phyloP scores from a whole-genome alignment of 2,113 vertebrate genomes.

The Gymnorhina tibicen region DNA sequence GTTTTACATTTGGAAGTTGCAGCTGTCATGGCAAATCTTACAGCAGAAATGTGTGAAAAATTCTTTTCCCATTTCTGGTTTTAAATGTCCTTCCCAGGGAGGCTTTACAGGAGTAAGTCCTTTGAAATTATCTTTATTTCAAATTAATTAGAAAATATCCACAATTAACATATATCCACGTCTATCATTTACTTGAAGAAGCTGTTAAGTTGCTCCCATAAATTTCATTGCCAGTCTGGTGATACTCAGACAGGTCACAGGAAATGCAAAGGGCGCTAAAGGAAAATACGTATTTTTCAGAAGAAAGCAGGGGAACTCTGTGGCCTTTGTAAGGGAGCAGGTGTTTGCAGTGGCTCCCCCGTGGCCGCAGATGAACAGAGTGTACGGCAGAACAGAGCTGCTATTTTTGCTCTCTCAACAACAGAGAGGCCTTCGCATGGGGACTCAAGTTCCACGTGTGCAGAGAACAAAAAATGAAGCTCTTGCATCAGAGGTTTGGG shows the following conservation, averaged over 20 bases:
- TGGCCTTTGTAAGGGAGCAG: background rate
- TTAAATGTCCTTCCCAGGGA: background rate
- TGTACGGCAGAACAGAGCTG: background rate
- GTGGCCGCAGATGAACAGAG: background rate
- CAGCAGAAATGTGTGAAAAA: background rate
- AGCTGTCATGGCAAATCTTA: background rate
- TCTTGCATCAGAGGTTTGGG: background rate
- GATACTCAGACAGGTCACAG: background rate
- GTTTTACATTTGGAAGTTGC: background rate
- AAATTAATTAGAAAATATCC: background rate
- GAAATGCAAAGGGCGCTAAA: background rate
- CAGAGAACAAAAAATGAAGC: background rate
- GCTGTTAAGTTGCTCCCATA: background rate
- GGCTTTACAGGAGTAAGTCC: background rate
- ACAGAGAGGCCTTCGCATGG: background rate
- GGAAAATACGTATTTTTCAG: background rate
- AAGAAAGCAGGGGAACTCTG: background rate
- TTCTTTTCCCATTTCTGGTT: background rate
- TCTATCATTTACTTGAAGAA: background rate
- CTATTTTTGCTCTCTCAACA: slow-evolving; percentile 16
- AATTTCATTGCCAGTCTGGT: background rate
- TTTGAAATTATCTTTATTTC: background rate
- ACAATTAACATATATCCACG: background rate
- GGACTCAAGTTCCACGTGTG: background rate
- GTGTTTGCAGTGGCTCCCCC: background rate